Evolutionary conservation across 2,797 vertebrate species (phyloP).

Genomic region (Rhabdomys pumilio): DNA sequence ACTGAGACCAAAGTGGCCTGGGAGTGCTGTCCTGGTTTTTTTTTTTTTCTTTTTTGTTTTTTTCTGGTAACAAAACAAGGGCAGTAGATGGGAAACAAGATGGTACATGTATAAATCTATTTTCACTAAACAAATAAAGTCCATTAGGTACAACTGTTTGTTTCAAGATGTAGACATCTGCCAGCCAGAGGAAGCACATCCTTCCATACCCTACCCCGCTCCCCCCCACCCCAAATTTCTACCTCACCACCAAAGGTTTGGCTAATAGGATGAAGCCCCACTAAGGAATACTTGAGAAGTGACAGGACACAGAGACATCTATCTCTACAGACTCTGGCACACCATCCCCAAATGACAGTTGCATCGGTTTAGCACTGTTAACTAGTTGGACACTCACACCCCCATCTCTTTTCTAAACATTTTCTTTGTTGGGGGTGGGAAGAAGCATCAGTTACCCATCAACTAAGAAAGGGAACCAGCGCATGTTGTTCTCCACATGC

Average conservation of each 20-base stretch:
- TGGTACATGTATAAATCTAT: conserved; percentile 78
- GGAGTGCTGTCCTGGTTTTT: conserved; percentile 74
- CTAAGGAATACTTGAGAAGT: conserved; percentile 77
- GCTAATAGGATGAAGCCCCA: conserved; percentile 70
- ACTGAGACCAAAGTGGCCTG: conserved; percentile 77
- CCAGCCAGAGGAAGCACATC: conserved; percentile 75
- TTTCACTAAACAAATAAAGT: conserved; percentile 82
- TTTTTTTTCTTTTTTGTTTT: background rate
- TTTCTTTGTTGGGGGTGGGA: conserved; percentile 55
- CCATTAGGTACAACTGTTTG: conserved; percentile 77
- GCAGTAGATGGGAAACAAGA: conserved; percentile 13
- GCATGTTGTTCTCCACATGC: conserved; percentile 55
- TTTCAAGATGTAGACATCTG: conserved; percentile 83
- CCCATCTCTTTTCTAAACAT: conserved; percentile 67
- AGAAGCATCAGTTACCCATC: conserved; percentile 72
- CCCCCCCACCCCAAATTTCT: conserved; percentile 66
- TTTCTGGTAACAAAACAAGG: conserved; percentile 66
- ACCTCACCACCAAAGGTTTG: conserved; percentile 74
- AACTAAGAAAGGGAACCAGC: conserved; percentile 66
- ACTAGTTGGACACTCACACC: conserved; percentile 64
- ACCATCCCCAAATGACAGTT: conserved; percentile 45
- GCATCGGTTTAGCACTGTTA: conserved; percentile 63
- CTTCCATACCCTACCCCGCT: conserved; percentile 53
- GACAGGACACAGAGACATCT: conserved; percentile 73
- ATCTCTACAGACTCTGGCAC: conserved; percentile 62